phyloP scores from a whole-genome alignment of 2,888 invertebrate species.

The Papilio gigon region DNA sequence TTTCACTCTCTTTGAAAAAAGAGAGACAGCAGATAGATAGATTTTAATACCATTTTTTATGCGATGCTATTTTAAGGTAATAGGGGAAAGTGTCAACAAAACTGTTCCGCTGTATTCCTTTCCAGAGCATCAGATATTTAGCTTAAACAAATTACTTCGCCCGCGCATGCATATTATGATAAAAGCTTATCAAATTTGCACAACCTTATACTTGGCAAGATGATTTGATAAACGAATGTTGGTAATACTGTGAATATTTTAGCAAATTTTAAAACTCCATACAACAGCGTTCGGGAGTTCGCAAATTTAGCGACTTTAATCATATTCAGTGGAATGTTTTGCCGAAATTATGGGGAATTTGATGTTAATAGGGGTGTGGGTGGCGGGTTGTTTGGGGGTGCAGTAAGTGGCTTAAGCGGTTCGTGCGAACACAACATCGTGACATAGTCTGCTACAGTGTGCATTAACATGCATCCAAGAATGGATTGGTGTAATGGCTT shows the following conservation, averaged over 20 bases:
- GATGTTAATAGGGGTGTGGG: conserved; percentile 22
- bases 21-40: too few relatives aligned
- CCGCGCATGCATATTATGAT: conserved; percentile 6
- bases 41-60: too few relatives aligned
- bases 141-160: conserved; percentile 1
- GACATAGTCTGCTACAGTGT: conserved; percentile 33
- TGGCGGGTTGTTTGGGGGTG: conserved; percentile 27
- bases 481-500: conserved; percentile 37
- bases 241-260: conserved; percentile 30
- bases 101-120: background rate
- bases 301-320: conserved; percentile 20
- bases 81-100: background rate
- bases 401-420: conserved; percentile 34
- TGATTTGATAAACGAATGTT: conserved; percentile 26
- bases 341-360: conserved; percentile 33
- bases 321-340: conserved; percentile 28
- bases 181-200: conserved; percentile 21
- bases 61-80: background rate
- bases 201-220: conserved; percentile 15
- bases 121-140: background rate
- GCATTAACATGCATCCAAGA: conserved; percentile 36
- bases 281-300: conserved; percentile 11
- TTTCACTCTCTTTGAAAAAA: too few relatives aligned
- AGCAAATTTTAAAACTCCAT: conserved; percentile 25
- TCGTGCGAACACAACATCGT: conserved; percentile 17